Evolutionary conservation across 1,140 invertebrate genomes (phyloP), one percentile per base, ranked within the genome.

Genomic region (Zelostemma sp.): DNA sequence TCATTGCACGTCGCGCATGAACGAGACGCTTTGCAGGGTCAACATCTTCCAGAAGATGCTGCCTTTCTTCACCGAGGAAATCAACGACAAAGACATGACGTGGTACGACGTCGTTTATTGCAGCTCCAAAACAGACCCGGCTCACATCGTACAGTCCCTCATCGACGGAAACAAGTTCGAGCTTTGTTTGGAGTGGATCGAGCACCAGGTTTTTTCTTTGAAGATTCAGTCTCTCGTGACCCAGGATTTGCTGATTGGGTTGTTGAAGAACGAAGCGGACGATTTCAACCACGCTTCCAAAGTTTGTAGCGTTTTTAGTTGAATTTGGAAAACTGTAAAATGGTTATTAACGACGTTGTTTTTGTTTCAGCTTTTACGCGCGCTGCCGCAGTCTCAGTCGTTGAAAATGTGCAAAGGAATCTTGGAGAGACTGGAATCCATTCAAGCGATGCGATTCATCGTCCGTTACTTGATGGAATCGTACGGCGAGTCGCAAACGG

Each of bases 131-230:
- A 72, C 77, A 2, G 74, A 83, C 67, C 73, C 80, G 11, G 69
- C 73, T 4, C 38, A 72, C 12, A 77, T 80, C 9, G 72, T 84
- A 0, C 74, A 77, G 18, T 77, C 75, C 1, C 56, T 84, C 1
- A 78, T 84, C 1, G 71, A 78, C n/a, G 75, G 73, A 11, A 78
- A 78, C 45, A 78, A 90, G 74, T 90, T 87, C 59, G 88, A 90
- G 62, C 64, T 91, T 0, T 91, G 90, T 70, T 79, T 90, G 14
- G 85, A 90, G 43, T 91, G 90, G 90, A 85, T 88, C 11, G 86
- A 89, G 43, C 76, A 83, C 55, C 84, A 84, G 49, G 74, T 78
- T 33, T 77, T 81, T 17, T 79, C 83, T 6, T 74, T 85, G 8
- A 73, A 82, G 47, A 82, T 80, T 31, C 75, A 80, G 17, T 74